These are phyloP conservation scores for Tromatobia lineatoria DNA, from an alignment of 2,888 invertebrate genomes.

Conservation along the genomic window DNA sequence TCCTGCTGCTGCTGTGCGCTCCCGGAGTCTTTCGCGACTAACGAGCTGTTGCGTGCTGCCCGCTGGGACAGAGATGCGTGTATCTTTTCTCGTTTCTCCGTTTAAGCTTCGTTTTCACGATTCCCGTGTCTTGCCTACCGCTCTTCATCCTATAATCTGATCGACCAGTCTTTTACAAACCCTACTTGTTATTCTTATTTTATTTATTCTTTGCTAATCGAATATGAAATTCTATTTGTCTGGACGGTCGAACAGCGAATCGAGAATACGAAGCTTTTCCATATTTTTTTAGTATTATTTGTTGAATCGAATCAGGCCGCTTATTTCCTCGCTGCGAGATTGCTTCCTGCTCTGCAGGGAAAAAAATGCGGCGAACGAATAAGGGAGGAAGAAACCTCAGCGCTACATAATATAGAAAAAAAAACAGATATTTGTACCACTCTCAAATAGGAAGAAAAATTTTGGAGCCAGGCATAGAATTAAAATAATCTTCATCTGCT, in stretches of 20 bases:
- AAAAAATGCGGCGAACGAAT: constrained; percentile 31
- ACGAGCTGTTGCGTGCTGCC: constrained; percentile 72
- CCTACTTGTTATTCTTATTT: constrained; percentile 39
- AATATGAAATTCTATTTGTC: constrained; percentile 5
- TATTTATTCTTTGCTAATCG: constrained; percentile 1
- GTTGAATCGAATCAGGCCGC: constrained; percentile 75
- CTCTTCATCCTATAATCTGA: constrained; percentile 59
- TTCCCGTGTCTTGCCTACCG: constrained; percentile 30
- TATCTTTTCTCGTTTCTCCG: constrained; percentile 62
- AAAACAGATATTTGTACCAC: not conserved
- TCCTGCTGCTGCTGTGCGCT: constrained; percentile 17
- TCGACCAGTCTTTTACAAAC: constrained; percentile 59
- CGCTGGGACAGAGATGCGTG: constrained; percentile 68
- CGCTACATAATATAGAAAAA: not conserved
- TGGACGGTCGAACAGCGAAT: not conserved
- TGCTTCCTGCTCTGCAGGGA: constrained; percentile 74
- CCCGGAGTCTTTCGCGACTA: constrained; percentile 68
- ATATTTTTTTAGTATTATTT: constrained; percentile 64
- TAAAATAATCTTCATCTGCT: no score
- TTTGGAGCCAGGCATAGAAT: not conserved
- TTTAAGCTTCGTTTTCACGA: constrained; percentile 51
- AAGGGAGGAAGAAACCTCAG: not conserved
- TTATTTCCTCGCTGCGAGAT: constrained; percentile 80
- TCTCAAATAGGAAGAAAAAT: no score
- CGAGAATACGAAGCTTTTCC: constrained; percentile 22